Conservation (phyloP, 2,113 vertebrate genomes). For the Larimichthys polyactis region DNA sequence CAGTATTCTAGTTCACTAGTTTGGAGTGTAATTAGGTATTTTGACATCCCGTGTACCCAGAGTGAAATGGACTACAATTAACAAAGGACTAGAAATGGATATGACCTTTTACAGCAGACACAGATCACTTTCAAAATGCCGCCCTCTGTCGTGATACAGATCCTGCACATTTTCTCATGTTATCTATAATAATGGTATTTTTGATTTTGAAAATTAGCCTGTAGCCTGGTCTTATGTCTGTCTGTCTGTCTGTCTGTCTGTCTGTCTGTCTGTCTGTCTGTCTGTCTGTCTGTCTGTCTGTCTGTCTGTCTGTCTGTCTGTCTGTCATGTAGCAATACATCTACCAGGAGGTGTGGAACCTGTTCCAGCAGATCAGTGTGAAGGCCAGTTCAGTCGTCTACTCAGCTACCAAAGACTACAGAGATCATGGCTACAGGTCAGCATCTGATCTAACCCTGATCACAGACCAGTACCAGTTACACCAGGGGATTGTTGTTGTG, state of each 20-base stretch:
- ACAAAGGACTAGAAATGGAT: slow-evolving; percentile 19
- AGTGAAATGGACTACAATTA: slow-evolving; percentile 29
- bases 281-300: too few relatives aligned
- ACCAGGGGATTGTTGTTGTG: neutral
- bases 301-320: neutral
- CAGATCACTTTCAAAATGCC: neutral
- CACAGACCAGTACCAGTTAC: neutral
- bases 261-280: too few relatives aligned
- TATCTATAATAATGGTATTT: neutral
- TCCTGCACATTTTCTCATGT: neutral
- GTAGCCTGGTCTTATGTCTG: neutral
- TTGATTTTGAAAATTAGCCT: neutral
- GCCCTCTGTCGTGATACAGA: neutral
- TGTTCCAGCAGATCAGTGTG: slow-evolving; percentile 98
- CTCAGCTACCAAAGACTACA: slow-evolving; percentile 94
- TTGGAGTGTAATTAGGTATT: slow-evolving; percentile 6
- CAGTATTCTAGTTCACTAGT: slow-evolving; percentile 15
- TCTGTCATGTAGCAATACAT: slow-evolving; percentile 91
- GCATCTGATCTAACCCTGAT: slow-evolving; percentile 10
- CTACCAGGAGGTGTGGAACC: slow-evolving; percentile 98
- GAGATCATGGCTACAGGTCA: slow-evolving; percentile 97
- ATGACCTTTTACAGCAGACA: neutral
- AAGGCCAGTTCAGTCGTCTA: slow-evolving; percentile 98
- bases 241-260: neutral
- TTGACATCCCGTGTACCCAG: neutral